phyloP scores from a whole-genome alignment of 2,113 vertebrate species.

The Collichthys lucidus region DNA sequence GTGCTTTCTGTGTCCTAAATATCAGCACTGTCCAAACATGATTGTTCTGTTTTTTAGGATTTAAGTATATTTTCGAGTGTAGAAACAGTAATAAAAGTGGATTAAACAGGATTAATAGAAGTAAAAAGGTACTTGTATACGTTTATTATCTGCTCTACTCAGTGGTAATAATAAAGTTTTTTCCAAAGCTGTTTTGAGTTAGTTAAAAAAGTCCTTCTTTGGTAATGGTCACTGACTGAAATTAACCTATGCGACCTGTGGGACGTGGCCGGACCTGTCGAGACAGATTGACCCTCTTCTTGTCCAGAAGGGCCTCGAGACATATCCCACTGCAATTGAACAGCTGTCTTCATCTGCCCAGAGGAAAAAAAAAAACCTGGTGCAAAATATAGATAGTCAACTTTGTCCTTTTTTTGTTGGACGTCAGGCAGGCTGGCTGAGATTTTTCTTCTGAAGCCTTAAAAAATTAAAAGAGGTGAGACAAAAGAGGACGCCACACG shows the following conservation, averaged over 20 bases:
- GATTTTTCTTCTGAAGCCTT: slow-evolving; percentile 20
- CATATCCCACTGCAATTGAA: slow-evolving; percentile 44
- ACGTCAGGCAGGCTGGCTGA: background rate
- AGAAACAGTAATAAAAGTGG: slow-evolving; percentile 2
- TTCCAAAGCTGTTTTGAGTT: slow-evolving; percentile 1
- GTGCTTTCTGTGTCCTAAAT: background rate
- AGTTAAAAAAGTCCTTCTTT: slow-evolving; percentile 26
- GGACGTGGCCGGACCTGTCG: slow-evolving; percentile 60
- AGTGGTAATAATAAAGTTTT: slow-evolving; percentile 1
- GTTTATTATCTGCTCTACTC: background rate
- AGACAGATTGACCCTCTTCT: slow-evolving; percentile 36
- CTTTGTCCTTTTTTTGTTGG: background rate
- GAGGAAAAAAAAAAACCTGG: slow-evolving; percentile 20
- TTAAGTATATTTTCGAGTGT: background rate
- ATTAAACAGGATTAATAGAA: background rate
- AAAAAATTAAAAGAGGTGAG: background rate
- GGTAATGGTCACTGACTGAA: slow-evolving; percentile 36
- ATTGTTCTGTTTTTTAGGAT: background rate
- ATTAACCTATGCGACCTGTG: slow-evolving; percentile 14
- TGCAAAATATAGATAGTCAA: slow-evolving; percentile 5
- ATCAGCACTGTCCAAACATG: background rate
- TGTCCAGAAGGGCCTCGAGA: slow-evolving; percentile 46
- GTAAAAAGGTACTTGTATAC: background rate
- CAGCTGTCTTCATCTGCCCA: slow-evolving; percentile 50
- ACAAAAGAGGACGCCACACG: background rate